Base-by-base conservation (phyloP, 1,140 invertebrate genomes). In the Eriosoma lanigerum region DNA sequence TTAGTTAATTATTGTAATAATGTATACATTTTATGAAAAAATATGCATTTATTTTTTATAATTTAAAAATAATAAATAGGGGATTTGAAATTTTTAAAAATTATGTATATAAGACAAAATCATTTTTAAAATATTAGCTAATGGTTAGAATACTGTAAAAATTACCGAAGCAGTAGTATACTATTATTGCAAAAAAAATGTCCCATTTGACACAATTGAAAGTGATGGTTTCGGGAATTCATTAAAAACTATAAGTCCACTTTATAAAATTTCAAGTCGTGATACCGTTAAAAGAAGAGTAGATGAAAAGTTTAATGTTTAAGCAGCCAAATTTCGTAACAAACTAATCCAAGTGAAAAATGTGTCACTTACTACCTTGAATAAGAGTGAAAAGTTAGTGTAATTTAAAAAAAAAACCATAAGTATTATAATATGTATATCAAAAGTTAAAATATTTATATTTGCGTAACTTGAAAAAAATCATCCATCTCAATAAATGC, bases 131-230 rank as follows among this genome's bases (percentile, higher is more conserved):
- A 54, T 26, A 58, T 58, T 58, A 58, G 56, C 56, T 13, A 21
- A 58, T 58, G 56, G 56, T 58, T 58, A 21, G 56, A 58, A 58
- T 24, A 58, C 56, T 24, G 56, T 58, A 58, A 58, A 58, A 58
- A 58, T 58, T 58, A 58, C 56, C 56, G 56, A 58, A 26, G 56
- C 21, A 58, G 56, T 58, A 13, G 56, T 58, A 58, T 58, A 58
- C 56, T 58, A 58, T 26, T 58, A 26, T 58, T 58, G 21, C 24
- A 58, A 58, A 58, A 21, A 58, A 58, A 58, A 58, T 58, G 56
- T 58, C 56, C 56, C 56, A 13, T 58, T 58, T 58, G 56, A 21
- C 15, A 58, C 56, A 58, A 58, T 58, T 58, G 56, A 58, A 58
- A 58, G 56, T 58, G 3, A 9, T 58, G 56, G 21, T 58, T 58